A percentile compares a stretch with the other conserved stretches of the same genome.
phyloP scores from a whole-genome alignment of 2,797 vertebrate genomes.

The Schizothorax lantsangensis region DNA sequence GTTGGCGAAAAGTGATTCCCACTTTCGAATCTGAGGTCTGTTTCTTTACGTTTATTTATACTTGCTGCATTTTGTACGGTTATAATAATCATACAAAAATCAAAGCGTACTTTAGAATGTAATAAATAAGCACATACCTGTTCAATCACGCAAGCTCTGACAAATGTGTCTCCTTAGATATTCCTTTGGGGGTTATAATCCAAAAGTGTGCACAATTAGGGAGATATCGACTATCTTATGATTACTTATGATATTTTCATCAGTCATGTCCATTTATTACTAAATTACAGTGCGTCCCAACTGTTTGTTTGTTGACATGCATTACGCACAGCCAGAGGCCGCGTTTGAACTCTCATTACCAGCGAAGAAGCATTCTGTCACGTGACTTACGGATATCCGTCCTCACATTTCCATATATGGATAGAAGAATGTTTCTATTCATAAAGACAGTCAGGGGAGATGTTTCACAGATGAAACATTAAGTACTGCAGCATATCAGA shows the following conservation, averaged over 20 bases:
- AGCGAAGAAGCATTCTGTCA: neutral
- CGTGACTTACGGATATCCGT: neutral
- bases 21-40: neutral
- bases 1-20: neutral
- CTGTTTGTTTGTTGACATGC: neutral
- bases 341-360: neutral
- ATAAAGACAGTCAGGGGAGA: neutral
- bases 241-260: neutral
- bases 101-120: neutral
- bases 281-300: neutral
- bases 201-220: neutral
- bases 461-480: neutral
- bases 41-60: neutral
- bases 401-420: neutral
- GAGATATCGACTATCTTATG: neutral
- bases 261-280: neutral
- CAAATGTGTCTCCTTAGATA: neutral
- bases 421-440: neutral
- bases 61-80: neutral
- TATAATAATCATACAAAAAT: neutral
- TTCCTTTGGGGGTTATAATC: neutral
- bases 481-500: neutral
- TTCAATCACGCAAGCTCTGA: neutral
- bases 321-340: neutral
- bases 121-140: neutral